A percentile compares a stretch with the other conserved stretches of the same genome.
Evolutionary conservation across 2,888 invertebrate genomes (phyloP).

Genomic region (Eledone cirrhosa): DNA sequence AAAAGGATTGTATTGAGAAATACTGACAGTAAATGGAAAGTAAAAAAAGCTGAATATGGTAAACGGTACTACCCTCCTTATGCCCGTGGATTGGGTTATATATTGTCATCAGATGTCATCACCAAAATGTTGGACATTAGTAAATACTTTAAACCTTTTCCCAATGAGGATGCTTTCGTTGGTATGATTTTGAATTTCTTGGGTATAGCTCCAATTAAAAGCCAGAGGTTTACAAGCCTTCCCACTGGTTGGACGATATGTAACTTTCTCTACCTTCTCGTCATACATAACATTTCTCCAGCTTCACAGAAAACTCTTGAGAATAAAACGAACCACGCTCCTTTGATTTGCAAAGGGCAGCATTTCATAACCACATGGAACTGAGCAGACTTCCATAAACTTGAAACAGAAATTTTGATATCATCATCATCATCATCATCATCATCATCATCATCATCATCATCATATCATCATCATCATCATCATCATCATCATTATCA

Average conservation of each 20-base stretch:
- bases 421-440: too few relatives aligned
- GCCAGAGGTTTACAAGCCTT: conserved; percentile 57
- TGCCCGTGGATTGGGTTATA: conserved; percentile 63
- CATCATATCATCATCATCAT: too few relatives aligned
- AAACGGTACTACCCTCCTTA: conserved; percentile 59
- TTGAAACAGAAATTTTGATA: too few relatives aligned
- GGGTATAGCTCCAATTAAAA: conserved; percentile 52
- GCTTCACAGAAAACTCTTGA: conserved; percentile 48
- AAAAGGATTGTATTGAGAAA: conserved; percentile 56
- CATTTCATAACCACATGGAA: conserved; percentile 33
- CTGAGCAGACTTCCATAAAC: neutral
- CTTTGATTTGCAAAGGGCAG: conserved; percentile 36
- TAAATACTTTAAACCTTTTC: conserved; percentile 50
- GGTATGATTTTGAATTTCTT: conserved; percentile 56
- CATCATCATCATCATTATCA: too few relatives aligned
- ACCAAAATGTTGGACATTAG: conserved; percentile 47
- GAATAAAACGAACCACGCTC: conserved; percentile 46
- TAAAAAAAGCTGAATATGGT: conserved; percentile 49
- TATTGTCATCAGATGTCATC: conserved; percentile 58
- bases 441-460: too few relatives aligned
- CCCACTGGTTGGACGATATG: conserved; percentile 57
- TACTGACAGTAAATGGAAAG: conserved; percentile 57
- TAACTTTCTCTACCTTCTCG: conserved; percentile 61
- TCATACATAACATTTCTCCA: conserved; percentile 57
- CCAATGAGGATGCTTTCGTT: conserved; percentile 65